A percentile compares a stretch with the other conserved stretches of the same genome.
Evolutionary conservation across 1,140 invertebrate genomes (phyloP).

Genomic region (Penaeus chinensis): DNA sequence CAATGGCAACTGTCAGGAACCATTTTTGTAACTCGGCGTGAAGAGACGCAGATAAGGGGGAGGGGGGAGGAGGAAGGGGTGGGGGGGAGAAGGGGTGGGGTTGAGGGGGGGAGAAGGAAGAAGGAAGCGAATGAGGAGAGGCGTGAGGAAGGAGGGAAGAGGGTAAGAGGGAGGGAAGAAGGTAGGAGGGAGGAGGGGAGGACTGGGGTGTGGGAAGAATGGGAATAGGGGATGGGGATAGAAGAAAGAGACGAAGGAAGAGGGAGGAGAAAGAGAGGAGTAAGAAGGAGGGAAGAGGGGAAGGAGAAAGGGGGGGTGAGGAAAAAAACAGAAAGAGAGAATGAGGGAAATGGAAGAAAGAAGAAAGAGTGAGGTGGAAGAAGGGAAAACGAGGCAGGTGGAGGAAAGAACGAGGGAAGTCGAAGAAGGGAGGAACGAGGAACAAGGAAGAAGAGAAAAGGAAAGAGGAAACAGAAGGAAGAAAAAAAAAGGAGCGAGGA

Average conservation of each 20-base stretch:
- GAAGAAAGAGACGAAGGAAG: not conserved
- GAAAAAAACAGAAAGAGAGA: not conserved
- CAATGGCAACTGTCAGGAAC: not conserved
- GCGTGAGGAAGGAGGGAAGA: not conserved
- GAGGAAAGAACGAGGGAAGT: no score
- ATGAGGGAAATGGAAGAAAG: not conserved
- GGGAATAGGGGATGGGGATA: not conserved
- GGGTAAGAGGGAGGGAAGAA: not conserved
- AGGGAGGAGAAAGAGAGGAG: not conserved
- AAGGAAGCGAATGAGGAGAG: slow-evolving; percentile 4
- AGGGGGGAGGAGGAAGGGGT: not conserved
- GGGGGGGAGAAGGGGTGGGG: not conserved
- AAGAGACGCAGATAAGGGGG: not conserved
- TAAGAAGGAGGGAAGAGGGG: not conserved
- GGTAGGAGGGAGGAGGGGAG: not conserved
- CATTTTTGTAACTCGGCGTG: not conserved
- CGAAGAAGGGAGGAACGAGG: not conserved
- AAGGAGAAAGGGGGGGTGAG: not conserved
- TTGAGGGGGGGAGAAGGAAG: not conserved
- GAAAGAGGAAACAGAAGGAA: not conserved
- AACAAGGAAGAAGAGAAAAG: not conserved
- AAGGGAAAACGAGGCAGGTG: not conserved
- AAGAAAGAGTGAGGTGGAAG: no score
- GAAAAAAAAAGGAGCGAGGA: not conserved
- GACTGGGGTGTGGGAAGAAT: no score